Evolutionary conservation across 2,797 vertebrate species (phyloP), one percentile per base, ranked within the genome.

Genomic region (Phrynocephalus vlangalii): DNA sequence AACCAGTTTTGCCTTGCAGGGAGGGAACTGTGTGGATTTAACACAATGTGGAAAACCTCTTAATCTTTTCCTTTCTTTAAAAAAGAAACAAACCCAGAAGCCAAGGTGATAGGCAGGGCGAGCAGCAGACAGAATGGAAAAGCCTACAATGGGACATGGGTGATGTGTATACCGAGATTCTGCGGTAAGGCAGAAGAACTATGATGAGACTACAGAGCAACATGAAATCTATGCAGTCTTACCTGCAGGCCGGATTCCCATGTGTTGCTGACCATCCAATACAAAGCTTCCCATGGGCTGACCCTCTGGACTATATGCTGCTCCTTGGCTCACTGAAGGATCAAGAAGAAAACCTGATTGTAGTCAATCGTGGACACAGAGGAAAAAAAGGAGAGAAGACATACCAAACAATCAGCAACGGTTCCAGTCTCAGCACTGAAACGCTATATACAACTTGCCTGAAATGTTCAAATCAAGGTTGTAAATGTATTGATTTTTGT

Each of bases 331-430:
- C 98, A 99, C 99, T 99, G 99, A 99, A 99, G 99, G 98, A 99
- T 99, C 98, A 99, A 99, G 98, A 99, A 99, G 99, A 99, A 99
- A 99, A 99, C 99, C 99, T 99, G 99, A 99, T 99, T 99, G 98
- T 99, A 98, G 99, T 99, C 98, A 99, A 98, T 98, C 97, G 98
- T 98, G 98, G 98, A 99, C 98, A 98, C 98, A 98, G 98, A 97
- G 97, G 97, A 97, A 97, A 98, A 44, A 98, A 99, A 98, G 52
- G 98, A 99, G 98, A 99, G 97, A 99, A 98, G 98, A 99, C 96
- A 99, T 93, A 99, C 98, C 98, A 98, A 97, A 99, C 98, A 98
- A 99, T 99, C 98, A 99, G 98, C 98, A 98, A 98, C 96, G 97
- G 98, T 98, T 98, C 98, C 98, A 97, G 98, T 96, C 98, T 97